Evolutionary conservation across 1,140 invertebrate genomes (phyloP).

Genomic region (Cotesia typhae): DNA sequence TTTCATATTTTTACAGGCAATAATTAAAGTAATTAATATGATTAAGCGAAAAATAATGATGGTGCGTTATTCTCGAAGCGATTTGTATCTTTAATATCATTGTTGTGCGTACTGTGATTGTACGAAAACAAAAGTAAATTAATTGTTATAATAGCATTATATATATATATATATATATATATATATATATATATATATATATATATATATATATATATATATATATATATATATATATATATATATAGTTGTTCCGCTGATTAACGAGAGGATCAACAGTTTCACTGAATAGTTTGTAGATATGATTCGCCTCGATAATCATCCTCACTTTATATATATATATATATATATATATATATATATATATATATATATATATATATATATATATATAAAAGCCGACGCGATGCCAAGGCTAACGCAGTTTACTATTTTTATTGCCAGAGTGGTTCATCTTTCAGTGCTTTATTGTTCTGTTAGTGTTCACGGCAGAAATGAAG

Average conservation of each 20-base stretch:
- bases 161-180: too few species aligned
- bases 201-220: too few species aligned
- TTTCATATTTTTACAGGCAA: too few species aligned
- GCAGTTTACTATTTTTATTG: constrained; percentile 35
- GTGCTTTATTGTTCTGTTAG: neutral
- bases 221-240: too few species aligned
- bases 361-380: too few species aligned
- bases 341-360: too few species aligned
- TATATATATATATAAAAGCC: constrained; percentile 51
- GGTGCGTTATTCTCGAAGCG: too few species aligned
- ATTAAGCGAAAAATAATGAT: too few species aligned
- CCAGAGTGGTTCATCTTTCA: neutral
- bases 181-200: too few species aligned
- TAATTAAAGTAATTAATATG: too few species aligned
- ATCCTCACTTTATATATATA: constrained; percentile 49
- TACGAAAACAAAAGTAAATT: neutral
- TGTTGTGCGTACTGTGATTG: neutral
- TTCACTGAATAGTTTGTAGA: constrained; percentile 41
- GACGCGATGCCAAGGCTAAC: constrained; percentile 2
- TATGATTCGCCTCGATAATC: constrained; percentile 45
- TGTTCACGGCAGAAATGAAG: constrained; percentile 30
- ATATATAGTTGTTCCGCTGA: constrained; percentile 30
- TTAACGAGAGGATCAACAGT: constrained; percentile 32
- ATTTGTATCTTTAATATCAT: too few species aligned
- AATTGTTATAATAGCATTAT: neutral